Evolutionary conservation across 1,140 invertebrate genomes (phyloP).

Genomic region (Aphelenchoides avenae): DNA sequence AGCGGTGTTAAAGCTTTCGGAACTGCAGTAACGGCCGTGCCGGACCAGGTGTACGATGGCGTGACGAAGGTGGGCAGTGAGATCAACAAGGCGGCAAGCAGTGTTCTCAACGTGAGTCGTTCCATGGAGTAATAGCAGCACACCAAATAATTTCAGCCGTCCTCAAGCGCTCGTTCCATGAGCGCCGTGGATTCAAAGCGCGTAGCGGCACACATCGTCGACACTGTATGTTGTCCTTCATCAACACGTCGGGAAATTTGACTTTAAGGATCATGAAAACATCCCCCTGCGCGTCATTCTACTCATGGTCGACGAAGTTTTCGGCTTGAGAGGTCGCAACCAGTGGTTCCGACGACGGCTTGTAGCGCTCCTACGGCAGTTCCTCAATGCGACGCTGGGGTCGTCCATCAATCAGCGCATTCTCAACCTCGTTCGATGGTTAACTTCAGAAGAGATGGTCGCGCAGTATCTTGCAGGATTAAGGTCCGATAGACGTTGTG

Average conservation of each 20-base stretch:
- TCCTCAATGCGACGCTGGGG: constrained; percentile 75
- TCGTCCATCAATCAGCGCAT: constrained; percentile 83
- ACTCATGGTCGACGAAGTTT: constrained; percentile 82
- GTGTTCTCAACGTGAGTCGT: constrained; percentile 33
- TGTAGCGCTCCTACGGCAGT: constrained; percentile 73
- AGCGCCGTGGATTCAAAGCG: constrained; percentile 35
- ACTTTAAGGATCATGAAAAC: constrained; percentile 65
- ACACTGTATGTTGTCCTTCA: constrained; percentile 22
- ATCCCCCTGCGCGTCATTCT: constrained; percentile 80
- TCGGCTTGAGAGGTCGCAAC: constrained; percentile 78
- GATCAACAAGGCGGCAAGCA: constrained; percentile 52
- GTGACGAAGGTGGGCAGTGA: constrained; percentile 49
- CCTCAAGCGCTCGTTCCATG: constrained; percentile 4
- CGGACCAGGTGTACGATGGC: constrained; percentile 50
- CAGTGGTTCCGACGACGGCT: constrained; percentile 79
- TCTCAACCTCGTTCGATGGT: constrained; percentile 79
- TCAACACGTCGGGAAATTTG: background rate
- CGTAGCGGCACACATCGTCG: constrained; percentile 41
- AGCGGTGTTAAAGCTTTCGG: constrained; percentile 52
- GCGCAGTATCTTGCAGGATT: constrained; percentile 79
- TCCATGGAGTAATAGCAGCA: background rate
- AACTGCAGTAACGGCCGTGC: constrained; percentile 51
- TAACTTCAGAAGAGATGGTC: constrained; percentile 82
- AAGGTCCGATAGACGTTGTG: constrained; percentile 68
- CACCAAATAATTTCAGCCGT: background rate